These are phyloP conservation scores for Pedetes capensis DNA, from an alignment of 2,113 vertebrate species.

Conservation along the genomic window DNA sequence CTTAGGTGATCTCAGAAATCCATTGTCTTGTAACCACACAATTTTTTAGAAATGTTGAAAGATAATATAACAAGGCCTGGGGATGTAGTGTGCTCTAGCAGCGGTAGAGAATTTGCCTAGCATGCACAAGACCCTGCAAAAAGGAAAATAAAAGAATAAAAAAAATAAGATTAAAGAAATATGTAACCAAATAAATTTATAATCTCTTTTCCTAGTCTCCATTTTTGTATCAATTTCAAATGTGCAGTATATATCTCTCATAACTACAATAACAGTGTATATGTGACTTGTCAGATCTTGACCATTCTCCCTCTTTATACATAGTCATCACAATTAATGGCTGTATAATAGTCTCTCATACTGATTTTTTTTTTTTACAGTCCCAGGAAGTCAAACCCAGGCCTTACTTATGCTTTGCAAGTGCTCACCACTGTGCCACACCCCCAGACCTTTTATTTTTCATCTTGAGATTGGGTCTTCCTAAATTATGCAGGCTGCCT, in stretches of 20 bases:
- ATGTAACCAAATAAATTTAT: neutral
- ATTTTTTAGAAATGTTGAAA: neutral
- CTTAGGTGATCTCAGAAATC: neutral
- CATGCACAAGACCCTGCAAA: too few relatives aligned
- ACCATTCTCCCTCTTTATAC: neutral
- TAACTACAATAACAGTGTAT: neutral
- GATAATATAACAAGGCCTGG: neutral
- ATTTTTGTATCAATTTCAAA: constrained; percentile 17
- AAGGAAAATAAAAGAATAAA: too few relatives aligned
- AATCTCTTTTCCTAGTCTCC: neutral
- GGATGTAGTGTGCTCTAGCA: too few relatives aligned
- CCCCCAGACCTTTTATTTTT: too few relatives aligned
- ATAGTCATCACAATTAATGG: neutral
- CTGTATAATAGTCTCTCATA: neutral
- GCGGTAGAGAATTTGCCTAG: too few relatives aligned
- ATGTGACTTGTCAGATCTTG: constrained; percentile 6
- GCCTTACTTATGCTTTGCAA: too few relatives aligned
- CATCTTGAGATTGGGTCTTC: too few relatives aligned
- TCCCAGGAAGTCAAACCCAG: too few relatives aligned
- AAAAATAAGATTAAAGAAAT: neutral
- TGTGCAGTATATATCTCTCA: neutral
- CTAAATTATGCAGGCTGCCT: too few relatives aligned
- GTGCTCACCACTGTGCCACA: too few relatives aligned
- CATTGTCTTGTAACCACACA: neutral
- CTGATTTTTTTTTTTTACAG: too few relatives aligned